phyloP scores from a whole-genome alignment of 2,888 invertebrate species.

The Pteria penguin region DNA sequence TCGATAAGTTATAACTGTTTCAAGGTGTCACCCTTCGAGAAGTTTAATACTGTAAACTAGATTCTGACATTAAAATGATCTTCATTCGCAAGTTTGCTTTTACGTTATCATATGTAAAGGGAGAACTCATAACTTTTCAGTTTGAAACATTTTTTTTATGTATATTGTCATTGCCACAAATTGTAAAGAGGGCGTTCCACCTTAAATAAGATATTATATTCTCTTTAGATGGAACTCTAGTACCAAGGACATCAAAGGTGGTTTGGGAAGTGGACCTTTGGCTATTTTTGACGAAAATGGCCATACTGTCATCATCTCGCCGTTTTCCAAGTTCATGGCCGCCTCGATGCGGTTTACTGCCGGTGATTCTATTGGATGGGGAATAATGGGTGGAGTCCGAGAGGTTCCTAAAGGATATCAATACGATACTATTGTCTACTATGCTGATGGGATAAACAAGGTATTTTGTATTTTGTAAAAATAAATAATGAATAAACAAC shows the following conservation, averaged over 20 bases:
- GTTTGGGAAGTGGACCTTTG: slow-evolving; percentile 7
- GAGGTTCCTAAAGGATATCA: slow-evolving; percentile 40
- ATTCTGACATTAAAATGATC: no score
- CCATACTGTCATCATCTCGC: slow-evolving; percentile 25
- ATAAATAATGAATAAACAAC: no score
- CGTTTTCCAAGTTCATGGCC: slow-evolving; percentile 39
- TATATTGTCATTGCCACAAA: no score
- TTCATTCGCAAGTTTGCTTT: no score
- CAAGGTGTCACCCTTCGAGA: no score
- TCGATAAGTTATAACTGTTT: no score
- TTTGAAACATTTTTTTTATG: no score
- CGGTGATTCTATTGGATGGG: slow-evolving; percentile 11
- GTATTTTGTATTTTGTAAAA: no score
- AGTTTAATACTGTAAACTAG: no score
- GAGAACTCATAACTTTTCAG: no score
- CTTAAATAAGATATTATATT: not conserved
- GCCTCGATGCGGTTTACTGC: slow-evolving; percentile 8
- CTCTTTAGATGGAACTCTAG: slow-evolving; percentile 3
- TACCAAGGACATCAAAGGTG: slow-evolving; percentile 2
- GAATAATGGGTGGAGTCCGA: slow-evolving; percentile 30
- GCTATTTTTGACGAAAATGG: slow-evolving; percentile 18
- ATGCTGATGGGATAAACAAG: slow-evolving; percentile 39
- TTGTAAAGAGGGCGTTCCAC: not conserved
- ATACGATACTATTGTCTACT: slow-evolving; percentile 40
- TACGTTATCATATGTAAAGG: no score